Base-by-base conservation (phyloP, 1,140 invertebrate species). In the Drosophila ohnishii region DNA sequence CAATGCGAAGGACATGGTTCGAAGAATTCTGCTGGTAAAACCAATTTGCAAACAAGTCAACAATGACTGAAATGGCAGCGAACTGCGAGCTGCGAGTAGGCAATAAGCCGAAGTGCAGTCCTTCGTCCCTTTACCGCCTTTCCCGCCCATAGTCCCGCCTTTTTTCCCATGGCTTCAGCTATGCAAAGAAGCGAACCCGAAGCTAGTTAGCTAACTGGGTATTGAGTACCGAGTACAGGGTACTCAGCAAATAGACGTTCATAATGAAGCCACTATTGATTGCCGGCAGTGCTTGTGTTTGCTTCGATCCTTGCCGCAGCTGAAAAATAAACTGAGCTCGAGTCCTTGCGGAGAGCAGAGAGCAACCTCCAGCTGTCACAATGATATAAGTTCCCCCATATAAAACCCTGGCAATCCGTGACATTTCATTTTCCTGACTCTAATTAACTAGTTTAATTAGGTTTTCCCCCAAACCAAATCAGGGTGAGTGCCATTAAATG, bases 31-130 rank as follows among this genome's bases (percentile, higher is more conserved):
- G 61, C 62, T 80, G 63, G 61, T 53, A 76, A 87, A 88, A 88
- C 85, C 84, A 88, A 88, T 88, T 88, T 88, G 80, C 85, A 88
- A 88, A 87, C 76, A 88, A 88, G 76, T 84, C 84, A 88, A 84
- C 80, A 87, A 87, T 78, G 73, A 42, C 61, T 16, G 64, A 58
- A 77, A 84, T 71, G 58, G 75, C 78, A 53, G 59, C 9, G 48
- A 51, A 59, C 76, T 28, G 51, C 51, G 63, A 59, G 73, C 65
- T 77, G 57, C 67, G 71, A 61, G 66, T 82, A 67, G 75, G 76
- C 80, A 87, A 87, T 86, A 86, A 87, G 63, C 59, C 78, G 64
- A 73, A 87, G 83, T 86, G 82, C 82, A 87, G 71, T 37, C 47
- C 47, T 16, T 35, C n/a, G n/a, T 39, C 34, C 42, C 35, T 11